Base-by-base conservation (phyloP, 37 sponge, comb jelly and placozoan genomes). In the Eunapius fragilis region DNA sequence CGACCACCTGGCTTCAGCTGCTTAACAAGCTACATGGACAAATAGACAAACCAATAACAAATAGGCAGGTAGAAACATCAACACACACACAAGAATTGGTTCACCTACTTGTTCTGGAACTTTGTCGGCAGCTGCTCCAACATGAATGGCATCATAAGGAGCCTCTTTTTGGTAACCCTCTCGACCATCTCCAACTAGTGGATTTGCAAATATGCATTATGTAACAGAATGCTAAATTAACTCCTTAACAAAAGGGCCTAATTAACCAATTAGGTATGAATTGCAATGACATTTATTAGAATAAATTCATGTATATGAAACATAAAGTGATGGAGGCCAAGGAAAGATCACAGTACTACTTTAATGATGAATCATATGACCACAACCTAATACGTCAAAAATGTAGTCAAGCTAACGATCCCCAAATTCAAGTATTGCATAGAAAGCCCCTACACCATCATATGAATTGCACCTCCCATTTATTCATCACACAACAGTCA, bases 91-190 rank as follows among this genome's bases (percentile, higher is more conserved):
- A 45, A n/a, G n/a, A n/a, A n/a, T n/a, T n/a, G n/a, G 9, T 45
- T 4, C 47, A 25, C 71, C 3, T 70, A 70, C 71, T 27, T 97
- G 90, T 41, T 91, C 77, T 13, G 99, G 97, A 3, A 94, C 84
- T 3, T 25, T 80, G 17, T 89, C 86, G 26, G 99, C 97, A 35
- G 99, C 99, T 70, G 99, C 99, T 45, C 99, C 99, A 33, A 98
- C 99, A 80, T 98, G 99, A 37, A 98, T 98, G 48, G 95, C 95
- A 95, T 98, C 99, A 78, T 88, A 98, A 0, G 95, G 97, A 0
- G 95, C 95, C 28, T 70, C 80, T 2, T 88, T 87, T 22, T 86
- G 38, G 80, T 93, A 98, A 2, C 99, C 99, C 31, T 86, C 26
- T 47, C 99, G 77, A 5, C 99, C 99, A 73, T 98, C 99, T 37